phyloP scores from a whole-genome alignment of 92 coral and sea anemone genomes.

The Actinernus sp. region DNA sequence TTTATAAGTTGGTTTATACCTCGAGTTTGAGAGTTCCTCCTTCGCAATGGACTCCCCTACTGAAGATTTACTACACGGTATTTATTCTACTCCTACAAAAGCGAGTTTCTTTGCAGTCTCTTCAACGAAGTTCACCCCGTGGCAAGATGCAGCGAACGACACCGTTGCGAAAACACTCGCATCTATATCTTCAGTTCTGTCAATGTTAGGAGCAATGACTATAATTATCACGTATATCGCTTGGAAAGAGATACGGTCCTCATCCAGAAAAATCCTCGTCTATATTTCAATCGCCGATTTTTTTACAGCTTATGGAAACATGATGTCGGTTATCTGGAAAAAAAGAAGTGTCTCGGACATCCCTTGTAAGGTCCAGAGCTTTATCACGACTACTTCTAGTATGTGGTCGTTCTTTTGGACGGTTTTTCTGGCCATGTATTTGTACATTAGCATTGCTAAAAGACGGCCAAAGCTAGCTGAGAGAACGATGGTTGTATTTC shows the following conservation, averaged over 20 bases:
- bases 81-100: no score
- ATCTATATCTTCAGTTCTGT: constrained; percentile 56
- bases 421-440: constrained; percentile 70
- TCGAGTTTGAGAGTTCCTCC: no score
- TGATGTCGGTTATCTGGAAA: constrained; percentile 21
- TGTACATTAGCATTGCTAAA: constrained; percentile 60
- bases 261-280: constrained; percentile 84
- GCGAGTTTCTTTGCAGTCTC: no score
- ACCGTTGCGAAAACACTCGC: constrained; percentile 14
- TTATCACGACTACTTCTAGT: constrained; percentile 76
- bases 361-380: constrained; percentile 76
- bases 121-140: no score
- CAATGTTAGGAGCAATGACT: constrained; percentile 70
- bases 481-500: constrained; percentile 66
- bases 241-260: constrained; percentile 86
- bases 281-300: constrained; percentile 90
- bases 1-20: no score
- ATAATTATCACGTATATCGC: constrained; percentile 77
- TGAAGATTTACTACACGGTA: no score
- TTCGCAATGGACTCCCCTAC: no score
- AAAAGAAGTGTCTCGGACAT: not conserved
- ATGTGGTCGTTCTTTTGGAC: constrained; percentile 98
- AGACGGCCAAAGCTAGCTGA: constrained; percentile 59
- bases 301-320: constrained; percentile 70
- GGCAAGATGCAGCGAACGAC: constrained; percentile 5